Conservation (phyloP, 2,888 invertebrate genomes). For the Pammene fasciana region DNA sequence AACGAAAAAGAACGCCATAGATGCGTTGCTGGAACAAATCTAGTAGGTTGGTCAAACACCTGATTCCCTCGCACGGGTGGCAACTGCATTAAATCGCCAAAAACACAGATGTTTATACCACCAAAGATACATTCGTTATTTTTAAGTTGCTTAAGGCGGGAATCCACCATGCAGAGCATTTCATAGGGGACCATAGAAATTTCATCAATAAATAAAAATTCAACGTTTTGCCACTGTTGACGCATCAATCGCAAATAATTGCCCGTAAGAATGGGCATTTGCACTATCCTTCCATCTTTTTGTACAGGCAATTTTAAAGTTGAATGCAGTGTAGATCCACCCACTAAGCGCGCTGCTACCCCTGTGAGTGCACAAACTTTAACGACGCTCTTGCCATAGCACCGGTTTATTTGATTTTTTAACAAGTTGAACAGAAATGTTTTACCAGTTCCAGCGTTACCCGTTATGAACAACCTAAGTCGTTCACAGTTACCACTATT, state of each 20-base stretch:
- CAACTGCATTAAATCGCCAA: background rate
- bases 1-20: background rate
- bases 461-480: too few species aligned
- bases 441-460: too few species aligned
- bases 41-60: background rate
- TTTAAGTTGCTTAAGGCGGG: background rate
- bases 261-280: background rate
- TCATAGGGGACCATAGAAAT: constrained; percentile 3
- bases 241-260: background rate
- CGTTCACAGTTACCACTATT: too few species aligned
- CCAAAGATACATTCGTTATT: background rate
- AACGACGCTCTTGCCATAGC: background rate
- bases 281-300: background rate
- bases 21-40: background rate
- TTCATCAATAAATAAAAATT: background rate
- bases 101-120: background rate
- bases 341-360: background rate
- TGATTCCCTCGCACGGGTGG: constrained; percentile 1
- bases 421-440: background rate
- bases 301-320: background rate
- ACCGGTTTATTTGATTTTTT: background rate
- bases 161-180: background rate
- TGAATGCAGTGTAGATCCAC: too few species aligned
- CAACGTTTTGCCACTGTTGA: background rate
- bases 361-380: background rate